Conservation (phyloP, 2,888 invertebrate genomes). For the Cryptus armator region DNA sequence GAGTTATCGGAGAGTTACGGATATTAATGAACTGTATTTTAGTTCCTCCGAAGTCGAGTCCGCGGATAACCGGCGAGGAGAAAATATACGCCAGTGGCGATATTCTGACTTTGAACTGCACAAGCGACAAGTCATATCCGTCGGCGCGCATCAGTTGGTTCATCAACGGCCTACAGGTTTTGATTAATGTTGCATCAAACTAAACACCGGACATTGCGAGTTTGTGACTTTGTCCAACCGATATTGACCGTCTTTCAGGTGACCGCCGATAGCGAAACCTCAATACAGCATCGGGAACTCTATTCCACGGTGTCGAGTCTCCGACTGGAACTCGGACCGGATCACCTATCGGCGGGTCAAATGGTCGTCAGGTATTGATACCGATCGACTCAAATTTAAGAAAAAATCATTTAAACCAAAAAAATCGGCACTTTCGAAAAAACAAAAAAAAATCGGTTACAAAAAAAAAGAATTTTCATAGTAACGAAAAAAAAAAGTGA, state of each 20-base stretch:
- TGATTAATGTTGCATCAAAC: constrained; percentile 58
- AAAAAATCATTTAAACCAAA: too few relatives aligned
- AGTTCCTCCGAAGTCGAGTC: constrained; percentile 85
- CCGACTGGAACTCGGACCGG: constrained; percentile 83
- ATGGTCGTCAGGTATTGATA: constrained; percentile 83
- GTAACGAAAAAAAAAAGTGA: too few relatives aligned
- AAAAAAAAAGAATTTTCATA: too few relatives aligned
- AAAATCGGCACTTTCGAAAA: too few relatives aligned
- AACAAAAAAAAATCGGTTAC: too few relatives aligned
- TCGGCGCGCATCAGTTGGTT: constrained; percentile 86
- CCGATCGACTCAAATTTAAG: neutral
- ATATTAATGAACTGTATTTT: constrained; percentile 58
- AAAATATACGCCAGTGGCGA: constrained; percentile 86
- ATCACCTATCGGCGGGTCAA: constrained; percentile 81
- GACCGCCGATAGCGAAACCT: constrained; percentile 80
- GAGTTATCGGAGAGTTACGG: neutral
- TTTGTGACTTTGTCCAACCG: neutral
- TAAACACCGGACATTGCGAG: neutral
- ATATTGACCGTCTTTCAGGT: constrained; percentile 77
- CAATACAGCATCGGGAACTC: constrained; percentile 83
- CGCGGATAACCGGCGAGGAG: constrained; percentile 86
- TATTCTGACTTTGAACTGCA: constrained; percentile 86
- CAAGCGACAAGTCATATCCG: constrained; percentile 86
- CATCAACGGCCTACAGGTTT: constrained; percentile 85
- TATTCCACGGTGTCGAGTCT: constrained; percentile 84